These are phyloP conservation scores for Himantopus leucocephalus DNA, from an alignment of 2,113 vertebrate genomes.

Conservation along the genomic window DNA sequence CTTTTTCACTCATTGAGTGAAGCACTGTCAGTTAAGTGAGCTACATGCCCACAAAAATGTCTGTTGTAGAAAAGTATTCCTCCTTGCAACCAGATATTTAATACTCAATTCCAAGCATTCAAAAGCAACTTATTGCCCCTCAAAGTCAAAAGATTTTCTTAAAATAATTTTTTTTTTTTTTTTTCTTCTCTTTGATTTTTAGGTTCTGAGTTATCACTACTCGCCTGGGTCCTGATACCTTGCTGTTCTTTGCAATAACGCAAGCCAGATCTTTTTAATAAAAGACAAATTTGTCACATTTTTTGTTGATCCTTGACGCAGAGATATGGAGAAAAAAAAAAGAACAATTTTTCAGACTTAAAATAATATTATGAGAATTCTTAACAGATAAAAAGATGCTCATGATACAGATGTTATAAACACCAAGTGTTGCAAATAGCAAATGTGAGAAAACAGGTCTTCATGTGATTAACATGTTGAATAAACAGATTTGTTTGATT, in stretches of 20 bases:
- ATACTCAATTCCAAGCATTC: neutral
- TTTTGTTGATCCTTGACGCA: neutral
- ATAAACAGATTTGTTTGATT: neutral
- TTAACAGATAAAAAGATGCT: neutral
- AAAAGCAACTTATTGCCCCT: neutral
- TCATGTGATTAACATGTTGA: neutral
- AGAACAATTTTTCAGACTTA: neutral
- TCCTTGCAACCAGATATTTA: neutral
- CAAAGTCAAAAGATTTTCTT: neutral
- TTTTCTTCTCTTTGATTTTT: neutral
- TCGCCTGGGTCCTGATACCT: neutral
- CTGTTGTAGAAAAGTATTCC: neutral
- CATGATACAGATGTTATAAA: neutral
- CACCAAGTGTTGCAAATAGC: neutral
- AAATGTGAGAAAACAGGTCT: neutral
- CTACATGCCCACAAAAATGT: neutral
- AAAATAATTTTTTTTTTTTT: neutral
- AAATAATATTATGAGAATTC: neutral
- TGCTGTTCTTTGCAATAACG: neutral
- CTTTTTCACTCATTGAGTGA: neutral
- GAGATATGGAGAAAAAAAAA: neutral
- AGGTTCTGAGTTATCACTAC: neutral
- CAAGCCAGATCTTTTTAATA: neutral
- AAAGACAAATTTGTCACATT: neutral
- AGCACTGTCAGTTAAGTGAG: neutral